These are phyloP conservation scores for Crematogaster levior DNA, from an alignment of 2,888 invertebrate species.

Conservation along the genomic window DNA sequence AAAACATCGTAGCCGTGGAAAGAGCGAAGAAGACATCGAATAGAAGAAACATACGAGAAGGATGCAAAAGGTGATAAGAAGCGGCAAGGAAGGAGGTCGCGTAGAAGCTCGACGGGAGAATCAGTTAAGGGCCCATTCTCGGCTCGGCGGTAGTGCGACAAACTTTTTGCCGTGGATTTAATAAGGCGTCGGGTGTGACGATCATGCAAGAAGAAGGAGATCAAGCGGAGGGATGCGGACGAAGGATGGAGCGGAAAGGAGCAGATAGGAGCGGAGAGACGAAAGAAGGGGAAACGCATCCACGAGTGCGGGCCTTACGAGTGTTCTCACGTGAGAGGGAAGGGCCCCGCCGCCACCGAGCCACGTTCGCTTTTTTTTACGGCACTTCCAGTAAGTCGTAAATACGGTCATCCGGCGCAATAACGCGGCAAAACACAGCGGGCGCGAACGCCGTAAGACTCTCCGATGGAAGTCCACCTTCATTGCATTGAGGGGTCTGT, in stretches of 20 bases:
- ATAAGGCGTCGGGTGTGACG: slow-evolving; percentile 76
- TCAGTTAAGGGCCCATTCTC: slow-evolving; percentile 70
- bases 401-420: slow-evolving; percentile 75
- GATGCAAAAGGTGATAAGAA: slow-evolving; percentile 36
- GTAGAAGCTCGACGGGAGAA: slow-evolving; percentile 56
- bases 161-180: slow-evolving; percentile 69
- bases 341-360: slow-evolving; percentile 48
- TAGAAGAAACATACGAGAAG: slow-evolving; percentile 2
- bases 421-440: slow-evolving; percentile 70
- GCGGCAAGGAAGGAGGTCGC: slow-evolving; percentile 47
- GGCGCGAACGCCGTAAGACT: slow-evolving; percentile 46
- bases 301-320: slow-evolving; percentile 37
- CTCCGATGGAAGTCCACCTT: slow-evolving; percentile 48
- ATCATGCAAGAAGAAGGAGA: slow-evolving; percentile 62
- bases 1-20: background rate
- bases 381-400: slow-evolving; percentile 80
- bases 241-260: slow-evolving; percentile 11
- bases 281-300: slow-evolving; percentile 30
- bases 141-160: slow-evolving; percentile 28
- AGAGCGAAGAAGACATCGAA: slow-evolving; percentile 4
- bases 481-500: slow-evolving; percentile 60
- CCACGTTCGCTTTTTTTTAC: slow-evolving; percentile 74
- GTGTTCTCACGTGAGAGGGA: slow-evolving; percentile 54
- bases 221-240: slow-evolving; percentile 56
- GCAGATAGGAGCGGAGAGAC: slow-evolving; percentile 37